Conservation (phyloP, 2,888 invertebrate species). For the Meteorus cinctellus region DNA sequence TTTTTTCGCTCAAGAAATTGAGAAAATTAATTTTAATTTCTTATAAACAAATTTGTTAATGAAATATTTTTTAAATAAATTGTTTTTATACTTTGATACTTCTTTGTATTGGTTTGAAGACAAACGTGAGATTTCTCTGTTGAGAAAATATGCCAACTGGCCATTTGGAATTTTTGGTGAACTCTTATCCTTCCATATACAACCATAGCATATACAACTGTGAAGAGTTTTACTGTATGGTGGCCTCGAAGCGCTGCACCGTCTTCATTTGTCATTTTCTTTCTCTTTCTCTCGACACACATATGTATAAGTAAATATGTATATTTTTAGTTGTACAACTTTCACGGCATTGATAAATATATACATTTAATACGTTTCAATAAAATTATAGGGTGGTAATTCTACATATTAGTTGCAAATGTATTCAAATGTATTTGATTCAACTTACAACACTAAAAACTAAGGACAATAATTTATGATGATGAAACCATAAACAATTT, state of each 20-base stretch:
- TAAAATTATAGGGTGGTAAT: not conserved
- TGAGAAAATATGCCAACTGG: not conserved
- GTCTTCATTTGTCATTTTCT: slow-evolving; percentile 12
- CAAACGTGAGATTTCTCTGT: not conserved
- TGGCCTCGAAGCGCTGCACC: not conserved
- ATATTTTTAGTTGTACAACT: not conserved
- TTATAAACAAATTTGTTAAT: no score
- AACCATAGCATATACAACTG: no score
- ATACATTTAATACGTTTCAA: not conserved
- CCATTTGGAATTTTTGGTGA: not conserved
- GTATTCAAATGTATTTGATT: not conserved
- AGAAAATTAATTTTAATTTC: no score
- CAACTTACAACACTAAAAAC: not conserved
- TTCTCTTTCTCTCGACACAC: slow-evolving; percentile 22
- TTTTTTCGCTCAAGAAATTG: no score
- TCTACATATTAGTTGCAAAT: not conserved
- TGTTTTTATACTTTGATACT: not conserved
- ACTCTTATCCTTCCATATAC: no score
- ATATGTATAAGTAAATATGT: not conserved
- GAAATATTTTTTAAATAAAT: not conserved
- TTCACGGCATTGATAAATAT: not conserved
- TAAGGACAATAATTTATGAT: not conserved
- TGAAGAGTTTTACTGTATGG: not conserved
- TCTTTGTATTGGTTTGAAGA: not conserved
- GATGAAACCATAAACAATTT: not conserved